These are phyloP conservation scores for Poeciliopsis paucimaculata DNA, from an alignment of 2,797 vertebrate species.

Conservation along the genomic window DNA sequence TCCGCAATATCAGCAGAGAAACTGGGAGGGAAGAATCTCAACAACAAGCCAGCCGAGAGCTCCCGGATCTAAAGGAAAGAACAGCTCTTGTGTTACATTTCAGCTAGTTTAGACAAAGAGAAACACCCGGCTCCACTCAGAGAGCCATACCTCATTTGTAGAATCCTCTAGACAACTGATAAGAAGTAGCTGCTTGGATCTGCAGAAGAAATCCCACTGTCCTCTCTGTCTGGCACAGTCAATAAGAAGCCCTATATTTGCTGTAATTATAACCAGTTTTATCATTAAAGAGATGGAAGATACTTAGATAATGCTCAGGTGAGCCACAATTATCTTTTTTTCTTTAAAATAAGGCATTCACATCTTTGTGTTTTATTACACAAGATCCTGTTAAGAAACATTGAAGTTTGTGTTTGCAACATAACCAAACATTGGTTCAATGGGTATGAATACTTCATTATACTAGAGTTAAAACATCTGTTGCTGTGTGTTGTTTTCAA, in stretches of 20 bases:
- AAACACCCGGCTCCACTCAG: not conserved
- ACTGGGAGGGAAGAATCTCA: conserved; percentile 80
- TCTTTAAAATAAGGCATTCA: not conserved
- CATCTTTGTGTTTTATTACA: not conserved
- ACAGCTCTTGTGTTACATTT: not conserved
- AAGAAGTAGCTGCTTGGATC: conserved; percentile 80
- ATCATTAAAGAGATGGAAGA: not conserved
- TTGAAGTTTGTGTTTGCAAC: not conserved
- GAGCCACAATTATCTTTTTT: not conserved
- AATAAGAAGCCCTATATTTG: conserved; percentile 82
- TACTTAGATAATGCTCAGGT: not conserved
- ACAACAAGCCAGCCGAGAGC: conserved; percentile 83
- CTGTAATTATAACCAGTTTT: conserved; percentile 62
- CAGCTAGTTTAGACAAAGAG: not conserved
- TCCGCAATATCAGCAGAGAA: conserved; percentile 70
- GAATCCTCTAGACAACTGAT: conserved; percentile 89
- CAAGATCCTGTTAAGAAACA: not conserved
- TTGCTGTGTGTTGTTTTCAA: not conserved
- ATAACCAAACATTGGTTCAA: not conserved
- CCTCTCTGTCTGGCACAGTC: conserved; percentile 73
- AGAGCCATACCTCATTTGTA: conserved; percentile 86
- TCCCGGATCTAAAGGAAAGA: conserved; percentile 84
- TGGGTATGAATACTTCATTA: not conserved
- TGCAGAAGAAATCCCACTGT: conserved; percentile 88
- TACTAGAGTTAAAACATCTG: not conserved